Base-by-base conservation (phyloP, 2,113 vertebrate genomes). In the Pogonocichla stellata region DNA sequence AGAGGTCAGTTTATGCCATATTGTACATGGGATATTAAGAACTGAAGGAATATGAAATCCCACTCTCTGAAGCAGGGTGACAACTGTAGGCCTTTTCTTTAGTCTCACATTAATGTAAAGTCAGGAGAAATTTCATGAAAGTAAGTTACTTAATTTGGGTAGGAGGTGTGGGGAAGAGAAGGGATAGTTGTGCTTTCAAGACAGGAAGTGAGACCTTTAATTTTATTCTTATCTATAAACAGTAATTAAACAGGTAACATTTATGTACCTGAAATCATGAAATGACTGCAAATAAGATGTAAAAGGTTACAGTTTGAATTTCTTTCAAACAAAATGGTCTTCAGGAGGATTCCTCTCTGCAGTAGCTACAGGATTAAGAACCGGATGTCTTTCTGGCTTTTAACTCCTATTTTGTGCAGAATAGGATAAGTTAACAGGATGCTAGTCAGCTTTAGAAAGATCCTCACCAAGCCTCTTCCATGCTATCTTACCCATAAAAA, bases 161-260 rank as follows among this genome's bases (percentile, higher is more conserved):
- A 64, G n/a, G n/a, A 80, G 6, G 3, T 42, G 12, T 62, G n/a
- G 28, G 25, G 38, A 83, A 80, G 36, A 80, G 42, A 85, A 75
- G n/a, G 67, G 51, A 42, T 62, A 92, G 86, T 36, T 14, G 1
- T 74, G n/a, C 56, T 80, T 87, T 86, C 71, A 70, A 60, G 90
- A 91, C 43, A 57, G 25, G 70, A 58, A 92, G 36, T 28, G 65
- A 97, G 88, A 96, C 60, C 93, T 96, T 96, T 95, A 25, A 8
- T 95, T 96, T 96, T 92, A 94, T 96, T 95, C 60, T 88, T 83
- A 42, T 48, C 95, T 92, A 93, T 96, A 94, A 95, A 88, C 47
- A 92, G 53, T 79, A 87, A 95, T 96, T 80, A 93, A 56, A 51
- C 74, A 88, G 38, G 80, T 28, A 93, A 69, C n/a, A 42, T 95